Evolutionary conservation across 1,140 invertebrate species (phyloP), one percentile per base, ranked within the genome.

Genomic region (Aphelinus atriplicis): DNA sequence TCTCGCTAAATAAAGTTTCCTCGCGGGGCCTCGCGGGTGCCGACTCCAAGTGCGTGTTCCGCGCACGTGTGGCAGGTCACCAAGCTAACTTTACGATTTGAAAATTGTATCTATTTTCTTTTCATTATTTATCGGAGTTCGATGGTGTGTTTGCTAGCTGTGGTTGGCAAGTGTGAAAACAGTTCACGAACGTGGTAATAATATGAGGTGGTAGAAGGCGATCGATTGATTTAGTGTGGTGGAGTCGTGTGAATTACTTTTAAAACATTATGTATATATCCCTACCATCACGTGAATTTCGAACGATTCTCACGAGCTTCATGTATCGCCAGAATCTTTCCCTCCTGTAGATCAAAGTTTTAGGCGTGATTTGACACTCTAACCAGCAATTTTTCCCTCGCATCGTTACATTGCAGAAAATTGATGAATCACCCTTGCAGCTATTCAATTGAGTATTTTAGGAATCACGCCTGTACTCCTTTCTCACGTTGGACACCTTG

Each of bases 1-100:
- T 75, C 61, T 7, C 60, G 61, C 73, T 46, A 64, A 70, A 70
- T 75, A 75, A 74, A 70, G 48, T 75, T 67, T 68, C 43, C 64
- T n/a, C 53, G 61, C 7, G 26, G 3, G 69, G 10, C 4, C 50
- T 46, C 48, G 2, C n/a, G 1, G n/a, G 26, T 26, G 26, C 43
- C 56, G 4, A 46, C 61, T 64, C 26, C 47, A 56, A 64, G 48
- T 9, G 6, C n/a, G 53, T 48, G 45, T 50, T n/a, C 10, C 46
- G 26, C 10, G 3, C n/a, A n/a, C 47, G n/a, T 26, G 26, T 26
- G 43, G 5, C 1, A 58, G 26, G 9, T 64, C 9, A 46, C 5
- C 50, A n/a, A 63, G 58, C n/a, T 62, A 7, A 47, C 55, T 60
- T 73, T 73, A 64, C 62, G 70, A 65, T 56, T 72, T 72, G 53